Percentiles rank a stretch among this genome's conserved stretches.
Evolutionary conservation across 2,113 vertebrate genomes (phyloP).

Genomic region (Polypterus senegalus): DNA sequence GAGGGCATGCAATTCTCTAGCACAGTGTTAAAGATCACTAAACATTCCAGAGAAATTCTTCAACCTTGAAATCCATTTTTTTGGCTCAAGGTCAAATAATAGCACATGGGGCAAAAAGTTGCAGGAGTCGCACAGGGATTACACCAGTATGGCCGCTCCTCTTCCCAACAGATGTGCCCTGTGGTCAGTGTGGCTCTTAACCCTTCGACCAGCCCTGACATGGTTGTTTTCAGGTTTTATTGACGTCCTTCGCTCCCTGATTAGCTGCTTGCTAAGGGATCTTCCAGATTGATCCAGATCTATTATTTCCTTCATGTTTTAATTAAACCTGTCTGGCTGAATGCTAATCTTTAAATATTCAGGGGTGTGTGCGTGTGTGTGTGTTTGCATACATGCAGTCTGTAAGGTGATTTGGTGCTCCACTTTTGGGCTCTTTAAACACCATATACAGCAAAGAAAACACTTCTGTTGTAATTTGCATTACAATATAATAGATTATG

Average conservation of each 20-base stretch:
- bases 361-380: background rate
- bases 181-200: constrained; percentile 62
- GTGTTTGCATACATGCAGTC: too few species aligned
- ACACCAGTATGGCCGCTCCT: constrained; percentile 31
- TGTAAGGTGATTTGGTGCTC: too few species aligned
- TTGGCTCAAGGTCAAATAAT: constrained; percentile 28
- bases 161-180: constrained; percentile 54
- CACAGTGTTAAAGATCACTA: constrained; percentile 45
- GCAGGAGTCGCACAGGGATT: constrained; percentile 37
- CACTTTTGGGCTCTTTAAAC: too few species aligned
- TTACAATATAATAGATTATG: too few species aligned
- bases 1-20: constrained; percentile 28
- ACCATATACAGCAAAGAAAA: too few species aligned
- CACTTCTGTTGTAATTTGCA: too few species aligned
- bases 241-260: constrained; percentile 67
- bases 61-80: constrained; percentile 33
- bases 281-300: constrained; percentile 62
- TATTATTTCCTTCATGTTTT: constrained; percentile 47
- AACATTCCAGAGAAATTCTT: constrained; percentile 26
- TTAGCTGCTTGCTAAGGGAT: constrained; percentile 60
- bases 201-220: constrained; percentile 60
- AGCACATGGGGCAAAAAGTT: constrained; percentile 36
- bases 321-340: constrained; percentile 60
- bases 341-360: background rate
- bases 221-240: constrained; percentile 69